Percentiles rank a stretch among this genome's conserved stretches.
phyloP scores from a whole-genome alignment of 2,888 invertebrate genomes.

The Linyphia triangularis region DNA sequence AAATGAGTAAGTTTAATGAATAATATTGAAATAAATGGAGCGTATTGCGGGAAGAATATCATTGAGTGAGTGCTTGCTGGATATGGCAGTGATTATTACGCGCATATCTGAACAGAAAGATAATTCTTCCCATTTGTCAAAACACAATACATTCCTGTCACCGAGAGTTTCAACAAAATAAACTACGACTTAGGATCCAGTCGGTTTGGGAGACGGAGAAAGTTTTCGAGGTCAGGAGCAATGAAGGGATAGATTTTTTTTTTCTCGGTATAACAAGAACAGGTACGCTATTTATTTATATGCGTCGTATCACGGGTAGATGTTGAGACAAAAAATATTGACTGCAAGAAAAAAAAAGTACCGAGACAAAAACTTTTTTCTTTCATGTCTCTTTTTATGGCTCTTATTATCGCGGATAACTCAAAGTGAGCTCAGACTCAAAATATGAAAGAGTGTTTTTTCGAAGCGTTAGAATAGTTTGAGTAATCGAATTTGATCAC shows the following conservation, averaged over 20 bases:
- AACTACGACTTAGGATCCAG: conserved; percentile 2
- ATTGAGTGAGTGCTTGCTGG: background rate
- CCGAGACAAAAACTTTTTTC: background rate
- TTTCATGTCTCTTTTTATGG: background rate
- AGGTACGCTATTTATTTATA: conserved; percentile 37
- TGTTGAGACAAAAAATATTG: conserved; percentile 33
- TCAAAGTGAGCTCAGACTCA: no score
- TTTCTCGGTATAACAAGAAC: conserved; percentile 2
- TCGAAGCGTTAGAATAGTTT: background rate
- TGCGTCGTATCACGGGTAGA: conserved; percentile 4
- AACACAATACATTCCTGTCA: conserved; percentile 57
- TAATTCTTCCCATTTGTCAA: conserved; percentile 51
- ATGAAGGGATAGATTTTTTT: conserved; percentile 3
- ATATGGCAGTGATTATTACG: background rate
- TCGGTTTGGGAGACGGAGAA: conserved; percentile 23
- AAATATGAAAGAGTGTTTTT: background rate
- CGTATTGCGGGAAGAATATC: background rate
- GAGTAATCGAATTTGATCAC: background rate
- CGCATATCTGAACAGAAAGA: background rate
- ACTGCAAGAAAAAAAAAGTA: conserved; percentile 12
- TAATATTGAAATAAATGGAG: background rate
- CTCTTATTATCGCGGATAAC: conserved; percentile 10
- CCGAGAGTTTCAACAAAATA: conserved; percentile 31
- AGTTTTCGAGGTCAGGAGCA: conserved; percentile 48
- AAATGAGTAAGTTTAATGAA: no score